Percentiles rank a stretch among this genome's conserved stretches.
These are phyloP conservation scores for Thymelicus acteon DNA, from an alignment of 2,888 invertebrate species.

Conservation along the genomic window DNA sequence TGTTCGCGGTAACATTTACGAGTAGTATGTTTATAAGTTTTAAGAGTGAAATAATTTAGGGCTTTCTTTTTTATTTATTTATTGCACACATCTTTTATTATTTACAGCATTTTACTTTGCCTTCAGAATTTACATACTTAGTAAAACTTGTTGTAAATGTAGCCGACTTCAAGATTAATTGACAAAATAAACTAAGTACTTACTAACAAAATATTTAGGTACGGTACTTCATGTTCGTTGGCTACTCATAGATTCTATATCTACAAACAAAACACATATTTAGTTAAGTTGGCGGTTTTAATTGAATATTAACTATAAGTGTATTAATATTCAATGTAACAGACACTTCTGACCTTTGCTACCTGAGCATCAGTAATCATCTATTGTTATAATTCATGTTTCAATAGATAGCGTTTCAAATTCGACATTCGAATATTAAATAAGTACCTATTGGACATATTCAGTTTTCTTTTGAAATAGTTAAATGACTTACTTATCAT, in stretches of 20 bases:
- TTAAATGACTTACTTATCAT: not conserved
- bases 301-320: constrained; percentile 34
- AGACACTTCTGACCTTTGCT: constrained; percentile 52
- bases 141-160: too few relatives aligned
- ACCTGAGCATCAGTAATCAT: constrained; percentile 50
- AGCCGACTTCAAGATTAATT: too few relatives aligned
- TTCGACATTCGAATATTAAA: constrained; percentile 30
- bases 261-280: not conserved
- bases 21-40: too few relatives aligned
- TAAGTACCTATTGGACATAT: constrained; percentile 28
- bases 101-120: too few relatives aligned
- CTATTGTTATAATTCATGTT: constrained; percentile 54
- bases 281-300: constrained; percentile 10
- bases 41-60: too few relatives aligned
- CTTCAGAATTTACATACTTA: too few relatives aligned
- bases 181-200: too few relatives aligned
- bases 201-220: too few relatives aligned
- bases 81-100: too few relatives aligned
- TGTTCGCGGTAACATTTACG: too few relatives aligned
- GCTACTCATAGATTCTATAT: not conserved
- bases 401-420: constrained; percentile 33
- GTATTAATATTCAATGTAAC: constrained; percentile 45
- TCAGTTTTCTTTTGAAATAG: not conserved
- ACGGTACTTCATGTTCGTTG: not conserved
- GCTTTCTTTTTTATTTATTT: too few relatives aligned